Evolutionary conservation across 1,140 invertebrate genomes (phyloP).

Genomic region (Bombus breviceps): DNA sequence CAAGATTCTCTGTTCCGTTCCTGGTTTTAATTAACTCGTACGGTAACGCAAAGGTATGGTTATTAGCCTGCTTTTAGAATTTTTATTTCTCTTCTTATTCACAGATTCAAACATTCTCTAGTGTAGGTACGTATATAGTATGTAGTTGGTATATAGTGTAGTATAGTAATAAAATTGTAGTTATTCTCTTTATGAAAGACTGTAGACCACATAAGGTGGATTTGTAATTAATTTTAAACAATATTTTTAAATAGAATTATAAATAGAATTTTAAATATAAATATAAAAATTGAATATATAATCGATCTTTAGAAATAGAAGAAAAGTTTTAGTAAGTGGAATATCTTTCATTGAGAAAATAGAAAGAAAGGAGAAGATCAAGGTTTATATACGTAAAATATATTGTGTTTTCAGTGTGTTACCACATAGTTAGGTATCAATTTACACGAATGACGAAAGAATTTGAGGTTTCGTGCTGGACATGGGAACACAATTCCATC

Average conservation of each 20-base stretch:
- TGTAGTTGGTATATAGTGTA: too few relatives aligned
- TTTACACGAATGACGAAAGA: neutral
- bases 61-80: neutral
- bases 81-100: neutral
- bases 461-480: constrained; percentile 28
- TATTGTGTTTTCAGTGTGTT: neutral
- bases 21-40: neutral
- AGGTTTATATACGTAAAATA: neutral
- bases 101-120: neutral
- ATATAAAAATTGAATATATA: too few relatives aligned
- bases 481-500: constrained; percentile 15
- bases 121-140: too few relatives aligned
- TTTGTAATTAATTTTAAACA: neutral
- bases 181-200: neutral
- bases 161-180: neutral
- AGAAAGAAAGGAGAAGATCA: neutral
- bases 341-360: too few relatives aligned
- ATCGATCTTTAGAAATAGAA: too few relatives aligned
- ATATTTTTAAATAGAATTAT: neutral
- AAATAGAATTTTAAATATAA: neutral
- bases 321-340: too few relatives aligned
- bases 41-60: neutral
- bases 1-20: neutral
- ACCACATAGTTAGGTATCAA: neutral
- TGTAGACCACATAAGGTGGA: neutral